These are phyloP conservation scores for Aplysina aerophoba DNA, from an alignment of 37 sponge, comb jelly and placozoan species.

Conservation along the genomic window DNA sequence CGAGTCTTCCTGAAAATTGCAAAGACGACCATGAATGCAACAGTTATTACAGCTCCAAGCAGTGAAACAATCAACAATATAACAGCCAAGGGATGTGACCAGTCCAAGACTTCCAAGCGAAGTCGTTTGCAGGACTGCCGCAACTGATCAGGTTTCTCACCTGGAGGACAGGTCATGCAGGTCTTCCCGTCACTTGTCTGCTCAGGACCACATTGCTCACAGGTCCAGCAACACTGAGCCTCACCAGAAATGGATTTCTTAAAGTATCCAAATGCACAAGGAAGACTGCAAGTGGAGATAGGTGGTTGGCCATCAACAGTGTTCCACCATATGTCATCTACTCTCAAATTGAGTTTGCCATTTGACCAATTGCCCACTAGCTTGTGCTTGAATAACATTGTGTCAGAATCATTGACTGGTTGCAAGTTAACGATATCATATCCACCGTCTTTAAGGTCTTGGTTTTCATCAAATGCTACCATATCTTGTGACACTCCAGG, in stretches of 20 bases:
- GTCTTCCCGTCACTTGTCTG: neutral
- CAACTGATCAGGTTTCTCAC: constrained; percentile 39
- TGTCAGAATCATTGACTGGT: neutral
- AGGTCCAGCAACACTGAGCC: constrained; percentile 63
- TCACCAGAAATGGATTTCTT: neutral
- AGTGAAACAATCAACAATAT: constrained; percentile 31
- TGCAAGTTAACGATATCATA: constrained; percentile 48
- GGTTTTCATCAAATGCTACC: constrained; percentile 61
- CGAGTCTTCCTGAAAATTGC: constrained; percentile 28
- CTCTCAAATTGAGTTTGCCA: too few relatives aligned
- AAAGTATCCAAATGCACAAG: constrained; percentile 48
- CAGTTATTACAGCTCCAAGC: constrained; percentile 49
- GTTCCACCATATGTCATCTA: too few relatives aligned
- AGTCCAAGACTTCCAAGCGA: constrained; percentile 13
- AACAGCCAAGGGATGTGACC: constrained; percentile 15
- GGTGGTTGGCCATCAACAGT: neutral
- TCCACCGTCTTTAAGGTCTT: constrained; percentile 24
- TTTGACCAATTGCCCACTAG: constrained; percentile 28
- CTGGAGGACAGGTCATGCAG: constrained; percentile 49
- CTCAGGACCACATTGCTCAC: constrained; percentile 43
- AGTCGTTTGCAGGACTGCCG: constrained; percentile 37
- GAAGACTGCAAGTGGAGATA: constrained; percentile 41
- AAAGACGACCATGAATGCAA: constrained; percentile 36
- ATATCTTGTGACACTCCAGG: constrained; percentile 15
- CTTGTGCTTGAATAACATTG: neutral